Evolutionary conservation across 1,140 invertebrate species (phyloP).

Genomic region (Littorina saxatilis): DNA sequence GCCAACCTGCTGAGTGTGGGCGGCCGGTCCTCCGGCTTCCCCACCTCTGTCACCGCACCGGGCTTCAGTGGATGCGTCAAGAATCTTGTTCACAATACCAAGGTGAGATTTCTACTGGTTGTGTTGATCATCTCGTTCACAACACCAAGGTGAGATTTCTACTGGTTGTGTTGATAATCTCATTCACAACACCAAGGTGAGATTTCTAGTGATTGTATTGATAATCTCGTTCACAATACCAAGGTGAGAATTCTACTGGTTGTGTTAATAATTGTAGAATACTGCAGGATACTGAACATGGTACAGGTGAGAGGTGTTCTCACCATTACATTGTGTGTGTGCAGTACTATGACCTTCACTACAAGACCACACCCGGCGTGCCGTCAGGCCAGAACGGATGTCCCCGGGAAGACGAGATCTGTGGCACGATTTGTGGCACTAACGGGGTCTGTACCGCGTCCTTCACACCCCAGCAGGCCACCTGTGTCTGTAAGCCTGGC

Average conservation of each 20-base stretch:
- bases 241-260: too few relatives aligned
- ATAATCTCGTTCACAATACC: too few relatives aligned
- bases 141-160: slow-evolving; percentile 92
- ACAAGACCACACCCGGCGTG: slow-evolving; percentile 84
- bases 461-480: slow-evolving; percentile 84
- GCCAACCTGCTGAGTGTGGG: slow-evolving; percentile 96
- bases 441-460: slow-evolving; percentile 88
- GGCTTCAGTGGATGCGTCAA: slow-evolving; percentile 95
- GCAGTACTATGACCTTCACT: slow-evolving; percentile 87
- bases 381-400: slow-evolving; percentile 81
- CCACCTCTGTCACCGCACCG: slow-evolving; percentile 85
- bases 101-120: slow-evolving; percentile 89
- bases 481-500: slow-evolving; percentile 89
- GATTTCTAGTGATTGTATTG: too few relatives aligned
- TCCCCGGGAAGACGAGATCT: slow-evolving; percentile 88
- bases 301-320: too few relatives aligned
- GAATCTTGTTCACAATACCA: slow-evolving; percentile 96
- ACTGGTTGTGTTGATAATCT: slow-evolving; percentile 96
- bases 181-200: slow-evolving; percentile 93
- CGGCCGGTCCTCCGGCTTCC: slow-evolving; percentile 91
- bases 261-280: too few relatives aligned
- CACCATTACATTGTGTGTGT: slow-evolving; percentile 48
- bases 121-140: slow-evolving; percentile 95
- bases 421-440: slow-evolving; percentile 64
- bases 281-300: too few relatives aligned